Conservation (phyloP, 2,888 invertebrate species). For the Luperina testacea region DNA sequence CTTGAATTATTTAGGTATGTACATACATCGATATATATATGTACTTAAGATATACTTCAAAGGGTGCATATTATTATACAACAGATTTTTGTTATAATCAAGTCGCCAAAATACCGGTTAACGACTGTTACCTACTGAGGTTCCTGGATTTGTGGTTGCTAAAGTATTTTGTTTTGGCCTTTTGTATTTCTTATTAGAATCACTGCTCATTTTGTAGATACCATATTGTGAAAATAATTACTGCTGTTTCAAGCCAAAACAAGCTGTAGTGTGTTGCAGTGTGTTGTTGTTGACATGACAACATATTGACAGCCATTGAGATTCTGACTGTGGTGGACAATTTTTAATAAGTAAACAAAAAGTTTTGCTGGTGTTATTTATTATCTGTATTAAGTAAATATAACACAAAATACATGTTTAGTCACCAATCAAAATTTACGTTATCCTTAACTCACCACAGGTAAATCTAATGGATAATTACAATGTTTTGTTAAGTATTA, state of each 20-base stretch:
- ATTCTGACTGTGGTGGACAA: not conserved
- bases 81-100: not conserved
- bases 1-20: not conserved
- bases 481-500: constrained; percentile 4
- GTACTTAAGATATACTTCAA: not conserved
- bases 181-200: constrained; percentile 77
- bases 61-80: not conserved
- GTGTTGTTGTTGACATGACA: constrained; percentile 47
- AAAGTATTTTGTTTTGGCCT: constrained; percentile 76
- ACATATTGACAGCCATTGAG: constrained; percentile 45
- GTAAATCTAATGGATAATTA: constrained; percentile 18
- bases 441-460: constrained; percentile 15
- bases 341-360: constrained; percentile 23
- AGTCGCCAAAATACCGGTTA: not conserved
- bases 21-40: not conserved
- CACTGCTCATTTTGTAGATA: constrained; percentile 78
- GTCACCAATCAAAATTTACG: constrained; percentile 14
- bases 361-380: constrained; percentile 36
- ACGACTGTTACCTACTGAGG: constrained; percentile 70
- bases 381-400: constrained; percentile 19
- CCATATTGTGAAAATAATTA: constrained; percentile 66
- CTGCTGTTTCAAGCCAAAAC: constrained; percentile 50
- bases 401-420: constrained; percentile 21
- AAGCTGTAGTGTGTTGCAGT: not conserved
- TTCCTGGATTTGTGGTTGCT: constrained; percentile 75